Evolutionary conservation across 2,888 invertebrate species (phyloP), one percentile per base, ranked within the genome.

Genomic region (Chironomus tentans): DNA sequence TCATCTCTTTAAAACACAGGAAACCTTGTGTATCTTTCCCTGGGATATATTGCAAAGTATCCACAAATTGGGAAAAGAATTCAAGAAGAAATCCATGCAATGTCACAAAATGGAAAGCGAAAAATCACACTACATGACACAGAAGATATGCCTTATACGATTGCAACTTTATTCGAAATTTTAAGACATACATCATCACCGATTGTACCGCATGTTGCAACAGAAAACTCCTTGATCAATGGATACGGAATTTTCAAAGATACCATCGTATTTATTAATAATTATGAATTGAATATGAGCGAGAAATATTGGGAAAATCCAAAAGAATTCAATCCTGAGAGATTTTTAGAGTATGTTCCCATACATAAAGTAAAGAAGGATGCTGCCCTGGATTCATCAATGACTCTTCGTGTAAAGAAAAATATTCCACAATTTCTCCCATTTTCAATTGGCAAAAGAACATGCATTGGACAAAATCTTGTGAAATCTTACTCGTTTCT

Each of bases 191-290:
- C 92, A 0, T 93, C 94, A 0, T 95, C 95, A 0, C 95, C 95
- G 0, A 95, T 95, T 77, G 95, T 95, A 0, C 95, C 95, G 0
- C 95, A 95, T 81, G 94, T 94, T 0, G 93, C 95, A 0, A 92
- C 92, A 0, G 88, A 90, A 79, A 90, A 92, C 80, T 90, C 91
- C 0, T 85, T 87, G 0, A 88, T 95, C 4, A 87, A 89, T 62
- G 93, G 91, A 0, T 92, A 87, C 80, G 86, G 87, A 0, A 87
- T 95, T 0, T 87, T 89, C 70, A 91, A 91, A 80, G 94, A 92
- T 0, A 93, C 94, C 0, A 87, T 94, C 74, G 88, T 95, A 0
- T 92, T 95, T 80, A 89, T 95, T 24, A 95, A 95, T 81, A 95
- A 94, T 81, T 93, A 91, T 81, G 89, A 91, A 78, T 81, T 95